Base-by-base conservation (phyloP, 2,888 invertebrate species). In the Pammene aurita region DNA sequence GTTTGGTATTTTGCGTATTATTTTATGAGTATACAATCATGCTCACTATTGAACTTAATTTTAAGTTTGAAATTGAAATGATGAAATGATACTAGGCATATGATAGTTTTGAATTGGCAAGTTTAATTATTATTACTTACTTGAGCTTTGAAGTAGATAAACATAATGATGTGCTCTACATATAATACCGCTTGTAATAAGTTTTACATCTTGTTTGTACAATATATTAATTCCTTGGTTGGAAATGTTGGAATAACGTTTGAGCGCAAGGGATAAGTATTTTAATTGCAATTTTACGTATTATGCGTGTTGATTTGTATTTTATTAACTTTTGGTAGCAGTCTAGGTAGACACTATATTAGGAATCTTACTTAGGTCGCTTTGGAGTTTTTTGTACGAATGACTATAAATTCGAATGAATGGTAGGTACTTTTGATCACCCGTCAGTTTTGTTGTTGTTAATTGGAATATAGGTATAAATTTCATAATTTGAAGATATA, bases 291-390 rank as follows among this genome's bases (percentile, higher is more conserved):
- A 11, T 34, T 63, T 63, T 50, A 56, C 26, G 16, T 61, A 48
- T 38, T 62, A 41, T 42, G 13, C 38, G 67, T 56, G 62, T 35
- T 62, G 48, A 41, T 56, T 48, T 62, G 26, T 62, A 56, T 61
- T 62, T 67, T 48, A 52, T 48, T 50, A 66, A 66, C 18, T 18
- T 57, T 52, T 50, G 46, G 42, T 66, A 66, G 58, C 35, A 50
- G 18, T 67, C 13, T 11, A 11, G 26, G 7, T 41, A 67, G 16
- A 50, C 38, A 18, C 5, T 52, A 26, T 26, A 52, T 42, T 58
- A 42, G 18, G 42, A 18, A 16, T 9, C 38, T 16, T 66, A 54
- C 18, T 16, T 67, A 52, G 55, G 14, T 67, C 38, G n/a, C 11
- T 14, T 60, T 60, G 18, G 46, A n/a, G 18, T 10, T 16, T 44